Base-by-base conservation (phyloP, 2,888 invertebrate genomes). In the Lordiphosa andalusiaca region DNA sequence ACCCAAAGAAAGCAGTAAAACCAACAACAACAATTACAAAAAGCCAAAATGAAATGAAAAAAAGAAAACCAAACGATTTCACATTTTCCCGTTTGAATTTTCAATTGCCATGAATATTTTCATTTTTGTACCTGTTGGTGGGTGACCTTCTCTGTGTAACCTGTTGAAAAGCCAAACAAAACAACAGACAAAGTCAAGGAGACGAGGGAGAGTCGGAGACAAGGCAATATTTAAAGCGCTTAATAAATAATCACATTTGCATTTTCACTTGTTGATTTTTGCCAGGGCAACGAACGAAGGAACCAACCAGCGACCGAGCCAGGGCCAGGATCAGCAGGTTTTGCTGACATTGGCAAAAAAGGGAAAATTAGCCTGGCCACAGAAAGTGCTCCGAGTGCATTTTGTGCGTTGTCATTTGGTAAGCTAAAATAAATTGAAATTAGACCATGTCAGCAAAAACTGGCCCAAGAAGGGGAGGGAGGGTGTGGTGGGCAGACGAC, bases 231-330 rank as follows among this genome's bases (percentile, higher is more conserved):
- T 85, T 75, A 76, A 71, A 73, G 71, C 74, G 69, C 72, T 82
- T 82, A 69, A 78, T 84, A 84, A 84, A 78, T 84, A 84, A 76
- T 82, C 73, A 78, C 84, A 84, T 85, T 82, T 85, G 74, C 83
- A 85, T 85, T 84, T 84, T 78, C 70, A 84, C 86, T 84, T 85
- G 86, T 84, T 84, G 83, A 85, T 84, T 81, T 30, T 30, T 30
- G 30, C 10, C 30, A 30, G 30, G 30, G 30, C 30, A 30, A 30
- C 30, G 30, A 30, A 30, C 30, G 30, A 3, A 16, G 16, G 16
- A 16, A 16, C 16, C 16, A 16, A 2, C 16, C 1, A 16, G 16
- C 16, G 16, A 3, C 9, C 30, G 23, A 23, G 23, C 23, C 30
- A 3, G 37, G 37, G 12, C 12, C 37, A 37, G 37, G 12, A 37